Evolutionary conservation across 1,140 invertebrate species (phyloP).

Genomic region (Dendrolimus punctatus): DNA sequence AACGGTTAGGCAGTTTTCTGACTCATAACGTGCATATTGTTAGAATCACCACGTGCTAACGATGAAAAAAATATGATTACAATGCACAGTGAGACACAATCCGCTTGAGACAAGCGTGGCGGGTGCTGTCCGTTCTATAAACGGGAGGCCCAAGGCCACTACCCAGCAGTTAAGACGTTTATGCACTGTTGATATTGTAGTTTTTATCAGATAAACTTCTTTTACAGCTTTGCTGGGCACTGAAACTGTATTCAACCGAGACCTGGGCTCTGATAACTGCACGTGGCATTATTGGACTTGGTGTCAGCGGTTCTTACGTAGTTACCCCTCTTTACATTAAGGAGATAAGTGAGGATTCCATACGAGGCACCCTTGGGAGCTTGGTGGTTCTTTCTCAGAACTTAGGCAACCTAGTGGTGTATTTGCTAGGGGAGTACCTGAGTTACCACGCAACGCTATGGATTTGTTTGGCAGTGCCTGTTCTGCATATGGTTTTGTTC

Average conservation of each 20-base stretch:
- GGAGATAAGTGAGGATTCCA: constrained; percentile 55
- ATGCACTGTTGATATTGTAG: not conserved
- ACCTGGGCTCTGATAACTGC: constrained; percentile 56
- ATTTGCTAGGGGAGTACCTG: constrained; percentile 48
- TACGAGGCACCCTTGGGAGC: constrained; percentile 47
- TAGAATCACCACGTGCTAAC: too few species aligned
- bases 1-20: too few species aligned
- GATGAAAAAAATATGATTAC: too few species aligned
- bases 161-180: not conserved
- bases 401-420: constrained; percentile 49
- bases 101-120: too few species aligned
- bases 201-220: not conserved
- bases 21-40: too few species aligned
- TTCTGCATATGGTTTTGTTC: constrained; percentile 47
- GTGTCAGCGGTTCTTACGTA: constrained; percentile 47
- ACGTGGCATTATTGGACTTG: constrained; percentile 41
- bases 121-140: too few species aligned
- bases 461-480: constrained; percentile 45
- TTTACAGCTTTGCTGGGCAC: constrained; percentile 42
- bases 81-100: too few species aligned
- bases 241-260: constrained; percentile 52
- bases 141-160: too few species aligned
- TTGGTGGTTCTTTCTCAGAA: constrained; percentile 54
- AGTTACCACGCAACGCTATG: constrained; percentile 47
- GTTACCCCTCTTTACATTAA: constrained; percentile 59